Conservation (phyloP, 2,797 vertebrate species). For the Danio albolineatus region DNA sequence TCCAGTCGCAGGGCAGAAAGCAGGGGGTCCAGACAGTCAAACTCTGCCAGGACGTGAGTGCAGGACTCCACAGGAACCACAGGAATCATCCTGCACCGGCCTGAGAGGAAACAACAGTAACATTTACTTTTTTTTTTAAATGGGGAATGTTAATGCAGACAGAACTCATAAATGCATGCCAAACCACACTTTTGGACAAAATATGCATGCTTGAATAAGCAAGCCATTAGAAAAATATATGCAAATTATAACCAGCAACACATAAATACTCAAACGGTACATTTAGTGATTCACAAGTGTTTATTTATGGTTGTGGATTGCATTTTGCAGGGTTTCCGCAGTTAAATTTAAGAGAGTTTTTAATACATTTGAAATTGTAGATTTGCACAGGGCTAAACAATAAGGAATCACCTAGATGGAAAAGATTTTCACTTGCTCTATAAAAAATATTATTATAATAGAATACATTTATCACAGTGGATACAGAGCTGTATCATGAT, state of each 20-base stretch:
- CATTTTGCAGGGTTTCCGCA: no score
- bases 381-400: no score
- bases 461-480: no score
- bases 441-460: no score
- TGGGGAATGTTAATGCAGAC: background rate
- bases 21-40: constrained; percentile 90
- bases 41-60: constrained; percentile 90
- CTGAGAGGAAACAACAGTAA: constrained; percentile 15
- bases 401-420: no score
- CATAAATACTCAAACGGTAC: background rate
- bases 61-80: constrained; percentile 81
- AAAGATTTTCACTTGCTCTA: no score
- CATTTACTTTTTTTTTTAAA: background rate
- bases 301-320: no score
- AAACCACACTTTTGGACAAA: background rate
- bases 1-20: constrained; percentile 93
- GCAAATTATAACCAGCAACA: background rate
- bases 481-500: no score
- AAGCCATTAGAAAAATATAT: background rate
- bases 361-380: no score
- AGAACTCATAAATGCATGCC: background rate
- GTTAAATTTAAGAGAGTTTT: no score
- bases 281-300: background rate
- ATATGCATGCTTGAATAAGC: background rate
- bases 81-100: constrained; percentile 66